phyloP scores from a whole-genome alignment of 1,140 invertebrate species.

The Euura saliciscinereae region DNA sequence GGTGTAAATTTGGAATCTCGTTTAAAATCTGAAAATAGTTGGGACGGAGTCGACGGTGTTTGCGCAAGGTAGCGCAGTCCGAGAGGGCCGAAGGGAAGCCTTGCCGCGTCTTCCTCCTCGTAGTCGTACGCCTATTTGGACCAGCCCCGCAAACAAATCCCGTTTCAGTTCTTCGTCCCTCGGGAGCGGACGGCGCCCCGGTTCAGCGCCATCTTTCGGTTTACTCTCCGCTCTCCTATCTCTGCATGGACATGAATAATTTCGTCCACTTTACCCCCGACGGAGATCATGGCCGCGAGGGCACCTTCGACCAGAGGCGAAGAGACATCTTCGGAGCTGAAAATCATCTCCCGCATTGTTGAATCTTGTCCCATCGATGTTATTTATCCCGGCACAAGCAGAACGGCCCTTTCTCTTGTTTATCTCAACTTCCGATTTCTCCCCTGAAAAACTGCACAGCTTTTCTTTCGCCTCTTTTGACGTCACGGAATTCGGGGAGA shows the following conservation, averaged over 20 bases:
- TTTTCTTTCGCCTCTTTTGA: neutral
- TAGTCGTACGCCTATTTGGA: conserved; percentile 1
- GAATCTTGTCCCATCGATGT: neutral
- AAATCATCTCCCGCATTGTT: neutral
- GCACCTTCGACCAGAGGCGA: neutral
- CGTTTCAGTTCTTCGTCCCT: conserved; percentile 4
- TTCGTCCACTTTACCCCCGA: neutral
- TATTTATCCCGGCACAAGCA: neutral
- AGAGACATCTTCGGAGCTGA: neutral
- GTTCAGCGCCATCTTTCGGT: neutral
- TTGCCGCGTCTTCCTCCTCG: neutral
- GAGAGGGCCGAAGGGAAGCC: neutral
- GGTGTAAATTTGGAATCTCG: neutral
- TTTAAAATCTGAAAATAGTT: neutral
- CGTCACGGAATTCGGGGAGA: neutral
- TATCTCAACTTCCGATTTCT: neutral
- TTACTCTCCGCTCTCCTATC: too few species aligned
- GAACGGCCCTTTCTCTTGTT: neutral
- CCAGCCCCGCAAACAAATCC: neutral
- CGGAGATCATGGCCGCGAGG: neutral
- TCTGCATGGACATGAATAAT: neutral
- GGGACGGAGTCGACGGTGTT: neutral
- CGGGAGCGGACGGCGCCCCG: neutral
- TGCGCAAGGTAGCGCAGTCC: neutral
- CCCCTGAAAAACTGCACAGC: neutral